Conservation (phyloP, 2,797 vertebrate species). For the Hirundo rustica region DNA sequence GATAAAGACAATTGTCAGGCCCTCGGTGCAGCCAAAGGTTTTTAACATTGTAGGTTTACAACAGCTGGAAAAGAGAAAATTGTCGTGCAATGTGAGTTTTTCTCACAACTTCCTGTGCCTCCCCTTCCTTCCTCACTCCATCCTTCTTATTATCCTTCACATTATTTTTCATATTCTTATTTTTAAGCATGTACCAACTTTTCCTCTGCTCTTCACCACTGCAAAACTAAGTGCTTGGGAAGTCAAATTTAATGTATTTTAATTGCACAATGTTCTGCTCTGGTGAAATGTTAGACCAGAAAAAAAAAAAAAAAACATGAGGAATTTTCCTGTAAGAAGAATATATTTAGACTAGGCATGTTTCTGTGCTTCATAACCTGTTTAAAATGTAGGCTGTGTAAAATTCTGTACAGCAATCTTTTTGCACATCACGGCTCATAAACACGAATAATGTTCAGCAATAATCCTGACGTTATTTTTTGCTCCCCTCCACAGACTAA, state of each 20-base stretch:
- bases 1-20: background rate
- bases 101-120: background rate
- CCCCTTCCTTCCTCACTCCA: background rate
- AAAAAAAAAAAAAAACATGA: background rate
- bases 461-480: background rate
- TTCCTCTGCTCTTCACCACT: background rate
- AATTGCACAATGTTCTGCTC: background rate
- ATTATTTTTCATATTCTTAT: background rate
- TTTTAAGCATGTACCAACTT: background rate
- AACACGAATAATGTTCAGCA: slow-evolving; percentile 17
- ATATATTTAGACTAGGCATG: background rate
- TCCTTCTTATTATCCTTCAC: background rate
- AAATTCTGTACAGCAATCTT: background rate
- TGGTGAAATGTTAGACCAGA: background rate
- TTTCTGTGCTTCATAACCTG: background rate
- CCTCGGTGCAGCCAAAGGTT: background rate
- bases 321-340: background rate
- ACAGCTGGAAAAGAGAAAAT: background rate
- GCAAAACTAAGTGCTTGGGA: background rate
- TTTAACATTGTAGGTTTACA: background rate
- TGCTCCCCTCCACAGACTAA: background rate
- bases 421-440: slow-evolving; percentile 32
- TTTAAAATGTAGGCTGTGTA: background rate
- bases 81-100: background rate
- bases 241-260: slow-evolving; percentile 2